phyloP scores from a whole-genome alignment of 2,888 invertebrate species.

The Lordiphosa andalusiaca region DNA sequence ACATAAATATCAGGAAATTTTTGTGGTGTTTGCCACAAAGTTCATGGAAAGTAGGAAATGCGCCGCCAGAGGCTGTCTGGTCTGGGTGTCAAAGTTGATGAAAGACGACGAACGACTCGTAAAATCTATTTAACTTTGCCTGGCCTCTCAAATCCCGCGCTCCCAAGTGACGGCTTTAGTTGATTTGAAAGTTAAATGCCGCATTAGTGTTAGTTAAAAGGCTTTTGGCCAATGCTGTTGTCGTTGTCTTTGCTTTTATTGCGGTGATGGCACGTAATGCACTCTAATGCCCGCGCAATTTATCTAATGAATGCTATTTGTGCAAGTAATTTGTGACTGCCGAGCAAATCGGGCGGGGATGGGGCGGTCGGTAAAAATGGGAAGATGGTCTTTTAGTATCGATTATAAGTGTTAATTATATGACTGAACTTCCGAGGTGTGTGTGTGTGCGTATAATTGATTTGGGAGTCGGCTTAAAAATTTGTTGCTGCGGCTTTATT shows the following conservation, averaged over 20 bases:
- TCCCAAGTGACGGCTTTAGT: conserved; percentile 27
- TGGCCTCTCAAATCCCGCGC: background rate
- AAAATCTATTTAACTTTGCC: conserved; percentile 29
- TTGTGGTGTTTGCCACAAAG: conserved; percentile 19
- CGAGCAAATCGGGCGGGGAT: conserved; percentile 3
- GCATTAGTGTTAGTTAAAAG: conserved; percentile 45
- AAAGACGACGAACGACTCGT: conserved; percentile 29
- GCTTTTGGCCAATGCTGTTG: conserved; percentile 16
- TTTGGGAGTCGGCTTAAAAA: conserved; percentile 10
- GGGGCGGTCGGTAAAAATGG: background rate
- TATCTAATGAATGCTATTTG: conserved; percentile 54
- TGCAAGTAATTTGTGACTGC: conserved; percentile 31
- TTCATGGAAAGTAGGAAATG: conserved; percentile 39
- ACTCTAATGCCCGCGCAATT: conserved; percentile 39
- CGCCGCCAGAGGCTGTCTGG: conserved; percentile 27
- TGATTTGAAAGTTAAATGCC: conserved; percentile 57
- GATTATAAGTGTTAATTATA: conserved; percentile 47
- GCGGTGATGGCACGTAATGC: conserved; percentile 37
- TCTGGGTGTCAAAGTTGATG: conserved; percentile 51
- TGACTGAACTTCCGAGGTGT: conserved; percentile 27
- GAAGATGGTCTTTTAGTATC: conserved; percentile 28
- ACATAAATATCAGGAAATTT: conserved; percentile 33
- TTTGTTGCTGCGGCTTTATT: conserved; percentile 23
- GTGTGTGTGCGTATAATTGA: no score
- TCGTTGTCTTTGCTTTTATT: conserved; percentile 34